A percentile compares a stretch with the other conserved stretches of the same genome.
These are phyloP conservation scores for Netelia melanura DNA, from an alignment of 2,888 invertebrate genomes.

Conservation along the genomic window DNA sequence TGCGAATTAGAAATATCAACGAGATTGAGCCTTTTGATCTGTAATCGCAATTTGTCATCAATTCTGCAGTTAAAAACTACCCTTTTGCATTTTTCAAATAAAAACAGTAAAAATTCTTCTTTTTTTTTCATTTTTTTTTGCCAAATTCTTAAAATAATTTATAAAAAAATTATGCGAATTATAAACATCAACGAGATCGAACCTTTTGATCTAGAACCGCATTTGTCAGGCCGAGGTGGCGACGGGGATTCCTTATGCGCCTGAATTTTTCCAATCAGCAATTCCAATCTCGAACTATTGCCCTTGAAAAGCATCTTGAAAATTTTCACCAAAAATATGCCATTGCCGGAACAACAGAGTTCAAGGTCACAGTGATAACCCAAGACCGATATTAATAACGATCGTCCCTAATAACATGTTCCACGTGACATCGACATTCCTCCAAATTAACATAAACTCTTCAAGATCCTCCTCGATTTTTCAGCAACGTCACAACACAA, in stretches of 20 bases:
- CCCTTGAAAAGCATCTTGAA: conserved; percentile 93
- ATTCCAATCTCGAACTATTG: conserved; percentile 93
- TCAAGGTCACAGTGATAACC: conserved; percentile 7
- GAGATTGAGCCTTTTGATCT: no score
- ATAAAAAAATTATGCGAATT: neutral
- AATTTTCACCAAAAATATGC: conserved; percentile 5
- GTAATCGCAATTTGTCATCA: no score
- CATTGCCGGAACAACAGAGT: neutral
- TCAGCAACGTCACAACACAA: no score
- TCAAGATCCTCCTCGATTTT: no score
- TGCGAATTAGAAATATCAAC: no score
- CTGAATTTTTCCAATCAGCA: conserved; percentile 94
- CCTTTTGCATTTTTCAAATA: no score
- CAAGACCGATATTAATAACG: neutral
- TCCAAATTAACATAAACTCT: no score
- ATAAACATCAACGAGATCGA: conserved; percentile 40
- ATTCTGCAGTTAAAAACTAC: no score
- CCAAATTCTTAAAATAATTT: neutral
- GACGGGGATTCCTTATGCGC: conserved; percentile 91
- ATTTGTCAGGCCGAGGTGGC: conserved; percentile 78
- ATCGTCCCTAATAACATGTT: neutral
- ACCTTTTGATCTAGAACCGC: conserved; percentile 78
- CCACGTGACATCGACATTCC: no score
- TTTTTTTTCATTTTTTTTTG: no score
- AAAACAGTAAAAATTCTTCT: no score